Conservation (phyloP, 2,888 invertebrate species). For the Amiota mariae region DNA sequence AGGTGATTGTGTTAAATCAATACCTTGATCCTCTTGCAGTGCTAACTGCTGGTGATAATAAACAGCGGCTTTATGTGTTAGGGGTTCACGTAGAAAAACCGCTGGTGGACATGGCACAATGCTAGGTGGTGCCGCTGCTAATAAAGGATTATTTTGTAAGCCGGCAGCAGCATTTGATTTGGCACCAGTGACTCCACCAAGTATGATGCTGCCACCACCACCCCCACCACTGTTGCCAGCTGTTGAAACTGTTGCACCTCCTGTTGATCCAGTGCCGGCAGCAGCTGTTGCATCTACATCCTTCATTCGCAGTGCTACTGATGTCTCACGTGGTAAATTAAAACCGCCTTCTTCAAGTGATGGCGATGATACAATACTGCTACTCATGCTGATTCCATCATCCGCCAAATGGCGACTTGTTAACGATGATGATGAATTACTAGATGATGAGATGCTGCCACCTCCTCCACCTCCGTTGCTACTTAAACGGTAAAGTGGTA, state of each 20-base stretch:
- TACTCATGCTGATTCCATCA: constrained; percentile 70
- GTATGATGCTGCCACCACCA: constrained; percentile 75
- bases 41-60: constrained; percentile 88
- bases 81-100: constrained; percentile 78
- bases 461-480: constrained; percentile 50
- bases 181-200: constrained; percentile 71
- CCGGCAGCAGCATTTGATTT: constrained; percentile 39
- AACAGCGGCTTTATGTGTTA: constrained; percentile 84
- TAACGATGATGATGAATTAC: constrained; percentile 61
- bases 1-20: constrained; percentile 92
- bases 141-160: constrained; percentile 45
- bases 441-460: constrained; percentile 30
- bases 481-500: constrained; percentile 63
- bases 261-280: constrained; percentile 31
- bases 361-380: constrained; percentile 73
- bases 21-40: constrained; percentile 89
- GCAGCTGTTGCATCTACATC: constrained; percentile 51
- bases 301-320: constrained; percentile 72
- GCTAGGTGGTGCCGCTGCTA: constrained; percentile 53
- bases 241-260: constrained; percentile 53
- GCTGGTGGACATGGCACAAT: constrained; percentile 78
- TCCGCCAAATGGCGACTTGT: constrained; percentile 52
- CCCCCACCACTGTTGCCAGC: constrained; percentile 77
- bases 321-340: constrained; percentile 72
- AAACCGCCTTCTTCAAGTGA: constrained; percentile 73